A percentile compares a stretch with the other conserved stretches of the same genome.
Evolutionary conservation across 2,888 invertebrate species (phyloP).

Genomic region (Cecidostiba fungosa): DNA sequence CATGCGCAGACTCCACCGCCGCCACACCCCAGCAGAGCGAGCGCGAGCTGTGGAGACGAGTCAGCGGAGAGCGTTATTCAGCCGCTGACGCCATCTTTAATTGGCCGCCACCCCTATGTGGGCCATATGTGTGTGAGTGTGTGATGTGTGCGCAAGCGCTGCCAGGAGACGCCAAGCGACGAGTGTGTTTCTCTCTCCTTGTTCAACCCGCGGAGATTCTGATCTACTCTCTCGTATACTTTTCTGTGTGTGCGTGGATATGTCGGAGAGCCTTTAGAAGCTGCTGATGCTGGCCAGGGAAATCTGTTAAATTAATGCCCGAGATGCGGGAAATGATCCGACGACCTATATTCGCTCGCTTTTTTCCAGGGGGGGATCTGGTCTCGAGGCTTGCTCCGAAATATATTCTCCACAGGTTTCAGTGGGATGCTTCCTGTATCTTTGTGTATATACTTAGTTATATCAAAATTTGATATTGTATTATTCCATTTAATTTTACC

Average conservation of each 20-base stretch:
- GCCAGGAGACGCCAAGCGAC: constrained; percentile 21
- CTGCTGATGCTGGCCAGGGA: background rate
- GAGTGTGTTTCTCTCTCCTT: background rate
- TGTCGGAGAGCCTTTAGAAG: too few relatives aligned
- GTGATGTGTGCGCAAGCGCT: constrained; percentile 2
- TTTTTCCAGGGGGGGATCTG: background rate
- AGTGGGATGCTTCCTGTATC: too few relatives aligned
- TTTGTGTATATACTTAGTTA: too few relatives aligned
- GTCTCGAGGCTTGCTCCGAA: too few relatives aligned
- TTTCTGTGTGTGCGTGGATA: too few relatives aligned
- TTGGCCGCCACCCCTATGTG: constrained; percentile 70
- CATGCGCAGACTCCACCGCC: constrained; percentile 68
- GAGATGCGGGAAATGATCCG: background rate
- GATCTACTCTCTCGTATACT: background rate
- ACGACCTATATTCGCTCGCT: background rate
- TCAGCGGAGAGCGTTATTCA: background rate
- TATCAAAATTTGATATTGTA: too few relatives aligned
- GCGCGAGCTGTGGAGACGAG: too few relatives aligned
- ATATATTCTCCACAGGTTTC: too few relatives aligned
- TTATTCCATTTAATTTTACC: too few relatives aligned
- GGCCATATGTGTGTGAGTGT: background rate
- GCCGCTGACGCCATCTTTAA: constrained; percentile 73
- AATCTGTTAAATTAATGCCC: background rate
- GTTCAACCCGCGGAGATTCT: background rate
- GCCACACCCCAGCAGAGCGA: constrained; percentile 75